A percentile compares a stretch with the other conserved stretches of the same genome.
These are phyloP conservation scores for Eupithecia subfuscata DNA, from an alignment of 2,888 invertebrate genomes.

Conservation along the genomic window DNA sequence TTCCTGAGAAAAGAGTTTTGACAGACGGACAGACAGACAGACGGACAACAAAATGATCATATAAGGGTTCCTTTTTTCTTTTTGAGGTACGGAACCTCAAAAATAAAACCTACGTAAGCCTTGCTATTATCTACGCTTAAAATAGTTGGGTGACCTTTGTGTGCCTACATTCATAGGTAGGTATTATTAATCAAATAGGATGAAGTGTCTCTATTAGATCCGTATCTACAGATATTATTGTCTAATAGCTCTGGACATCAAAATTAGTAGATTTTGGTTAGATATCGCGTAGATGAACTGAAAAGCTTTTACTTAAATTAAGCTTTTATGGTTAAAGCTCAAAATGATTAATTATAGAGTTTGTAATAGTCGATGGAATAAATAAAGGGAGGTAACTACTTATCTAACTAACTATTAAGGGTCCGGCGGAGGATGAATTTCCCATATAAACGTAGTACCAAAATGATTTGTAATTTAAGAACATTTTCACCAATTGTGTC, in stretches of 20 bases:
- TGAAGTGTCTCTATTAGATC: slow-evolving; percentile 1
- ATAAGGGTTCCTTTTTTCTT: no score
- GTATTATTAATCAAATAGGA: not conserved
- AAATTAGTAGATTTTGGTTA: not conserved
- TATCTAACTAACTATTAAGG: no score
- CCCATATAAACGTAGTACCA: no score
- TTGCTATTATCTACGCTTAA: not conserved
- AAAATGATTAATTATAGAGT: not conserved
- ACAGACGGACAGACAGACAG: no score
- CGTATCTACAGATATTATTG: not conserved
- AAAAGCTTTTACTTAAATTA: slow-evolving; percentile 6
- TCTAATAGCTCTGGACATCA: slow-evolving; percentile 4
- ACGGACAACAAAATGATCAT: no score
- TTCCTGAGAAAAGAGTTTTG: no score
- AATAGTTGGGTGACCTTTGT: not conserved
- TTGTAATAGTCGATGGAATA: not conserved
- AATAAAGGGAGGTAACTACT: not conserved
- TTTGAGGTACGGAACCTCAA: no score
- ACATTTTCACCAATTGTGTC: no score
- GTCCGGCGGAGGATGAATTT: no score
- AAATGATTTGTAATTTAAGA: no score
- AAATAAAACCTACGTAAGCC: not conserved
- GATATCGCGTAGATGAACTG: slow-evolving; percentile 1
- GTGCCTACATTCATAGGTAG: not conserved
- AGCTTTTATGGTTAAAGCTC: not conserved